Conservation (phyloP, 2,888 invertebrate species). For the Axea sp. region DNA sequence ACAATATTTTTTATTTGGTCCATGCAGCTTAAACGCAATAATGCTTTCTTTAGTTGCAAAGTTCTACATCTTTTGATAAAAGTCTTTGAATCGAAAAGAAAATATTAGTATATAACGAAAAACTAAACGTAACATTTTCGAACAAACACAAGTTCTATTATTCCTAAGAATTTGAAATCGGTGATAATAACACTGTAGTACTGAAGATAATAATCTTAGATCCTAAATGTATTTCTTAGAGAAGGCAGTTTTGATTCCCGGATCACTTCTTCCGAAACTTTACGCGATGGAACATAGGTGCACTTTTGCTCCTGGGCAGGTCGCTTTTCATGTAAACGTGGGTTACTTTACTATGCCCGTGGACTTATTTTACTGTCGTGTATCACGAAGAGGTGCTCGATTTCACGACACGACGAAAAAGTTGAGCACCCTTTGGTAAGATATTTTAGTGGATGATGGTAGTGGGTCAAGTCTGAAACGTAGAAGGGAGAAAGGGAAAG, state of each 20-base stretch:
- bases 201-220: slow-evolving; percentile 47
- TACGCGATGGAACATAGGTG: slow-evolving; percentile 57
- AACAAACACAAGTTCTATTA: too few relatives aligned
- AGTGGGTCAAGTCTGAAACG: slow-evolving; percentile 70
- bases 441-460: slow-evolving; percentile 67
- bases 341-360: slow-evolving; percentile 23
- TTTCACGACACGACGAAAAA: slow-evolving; percentile 37
- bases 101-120: too few relatives aligned
- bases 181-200: slow-evolving; percentile 32
- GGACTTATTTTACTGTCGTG: slow-evolving; percentile 64
- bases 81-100: too few relatives aligned
- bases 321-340: slow-evolving; percentile 41
- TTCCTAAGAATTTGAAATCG: slow-evolving; percentile 25
- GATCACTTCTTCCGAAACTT: slow-evolving; percentile 61
- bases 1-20: slow-evolving; percentile 74
- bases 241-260: slow-evolving; percentile 57
- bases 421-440: slow-evolving; percentile 71
- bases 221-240: slow-evolving; percentile 19
- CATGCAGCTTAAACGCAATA: too few relatives aligned
- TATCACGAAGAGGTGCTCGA: slow-evolving; percentile 66
- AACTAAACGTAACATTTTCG: too few relatives aligned
- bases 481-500: slow-evolving; percentile 38
- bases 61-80: too few relatives aligned
- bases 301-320: slow-evolving; percentile 53
- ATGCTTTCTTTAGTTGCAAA: too few relatives aligned